Percentiles rank a stretch among this genome's conserved stretches.
Evolutionary conservation across 2,797 vertebrate genomes (phyloP).

Genomic region (Distichodus sexfasciatus): DNA sequence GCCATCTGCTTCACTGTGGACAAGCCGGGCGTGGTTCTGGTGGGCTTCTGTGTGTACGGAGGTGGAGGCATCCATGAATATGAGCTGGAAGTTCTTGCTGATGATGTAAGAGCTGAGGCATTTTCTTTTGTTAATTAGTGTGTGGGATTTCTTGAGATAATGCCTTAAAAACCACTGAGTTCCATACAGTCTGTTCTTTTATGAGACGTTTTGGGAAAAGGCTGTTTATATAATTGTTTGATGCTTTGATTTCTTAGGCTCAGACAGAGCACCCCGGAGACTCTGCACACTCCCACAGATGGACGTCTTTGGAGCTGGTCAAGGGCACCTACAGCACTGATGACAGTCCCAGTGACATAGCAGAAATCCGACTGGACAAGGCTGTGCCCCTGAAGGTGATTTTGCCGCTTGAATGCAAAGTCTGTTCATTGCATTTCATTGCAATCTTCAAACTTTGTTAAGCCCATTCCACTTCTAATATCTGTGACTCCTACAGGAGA

Average conservation of each 20-base stretch:
- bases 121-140: not conserved
- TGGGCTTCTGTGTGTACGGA: constrained; percentile 97
- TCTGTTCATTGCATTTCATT: not conserved
- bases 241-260: constrained; percentile 61
- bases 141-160: not conserved
- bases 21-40: constrained; percentile 92
- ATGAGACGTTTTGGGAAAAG: not conserved
- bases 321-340: constrained; percentile 99
- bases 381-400: constrained; percentile 95
- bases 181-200: no score
- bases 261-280: constrained; percentile 97
- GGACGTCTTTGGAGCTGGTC: constrained; percentile 96
- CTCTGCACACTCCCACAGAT: constrained; percentile 94
- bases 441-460: not conserved
- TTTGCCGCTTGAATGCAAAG: not conserved
- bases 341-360: constrained; percentile 95
- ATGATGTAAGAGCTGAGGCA: constrained; percentile 84
- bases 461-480: constrained; percentile 10
- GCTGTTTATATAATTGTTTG: not conserved
- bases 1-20: constrained; percentile 97
- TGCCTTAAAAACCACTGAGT: no score
- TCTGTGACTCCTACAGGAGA: constrained; percentile 76
- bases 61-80: constrained; percentile 98
- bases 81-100: constrained; percentile 94
- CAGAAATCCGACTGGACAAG: constrained; percentile 97